Evolutionary conservation across 2,797 vertebrate species (phyloP), one percentile per base, ranked within the genome.

Genomic region (Enoplosus armatus): DNA sequence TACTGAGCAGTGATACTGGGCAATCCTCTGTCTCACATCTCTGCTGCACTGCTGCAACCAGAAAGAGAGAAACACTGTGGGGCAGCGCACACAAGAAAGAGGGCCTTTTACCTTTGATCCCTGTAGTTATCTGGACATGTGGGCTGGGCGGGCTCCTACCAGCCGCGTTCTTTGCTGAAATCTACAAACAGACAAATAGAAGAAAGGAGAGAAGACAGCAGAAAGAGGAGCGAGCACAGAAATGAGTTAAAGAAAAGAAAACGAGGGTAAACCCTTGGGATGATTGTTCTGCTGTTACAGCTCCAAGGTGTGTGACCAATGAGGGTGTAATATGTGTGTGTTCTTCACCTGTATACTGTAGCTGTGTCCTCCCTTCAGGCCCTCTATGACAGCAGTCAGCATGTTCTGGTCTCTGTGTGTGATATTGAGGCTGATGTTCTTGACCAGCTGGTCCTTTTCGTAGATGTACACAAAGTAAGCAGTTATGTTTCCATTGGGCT

Each of bases 401-500:
- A 92, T 96, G 43, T 95, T 94, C 66, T 97, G 93, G 8, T 96
- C 95, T 79, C 91, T 95, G 33, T 90, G 89, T 70, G 95, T 94
- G 62, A 97, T 93, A 66, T 92, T 93, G 20, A 99, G 95, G 71
- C 95, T 93, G 60, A 97, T 92, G 80, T 92, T 95, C 68, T 96
- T 94, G 48, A 95, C 90, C 58, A 97, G 93, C 41, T 94, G 90
- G n/a, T 95, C 95, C 47, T 97, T 95, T 77, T 93, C 94, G 64
- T 95, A 97, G 66, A 99, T 92, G 79, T 96, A 82, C 56, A 96
- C 97, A 86, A 95, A 95, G 87, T 99, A 99, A 6, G 93, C 94
- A 47, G 96, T 97, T 81, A 99, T 99, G 88, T 98, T 97, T 82
- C 98, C 98, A 62, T 97, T 98, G 31, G 97, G 96, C 82, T 97